Base-by-base conservation (phyloP, 2,888 invertebrate species). In the Aplocera efformata region DNA sequence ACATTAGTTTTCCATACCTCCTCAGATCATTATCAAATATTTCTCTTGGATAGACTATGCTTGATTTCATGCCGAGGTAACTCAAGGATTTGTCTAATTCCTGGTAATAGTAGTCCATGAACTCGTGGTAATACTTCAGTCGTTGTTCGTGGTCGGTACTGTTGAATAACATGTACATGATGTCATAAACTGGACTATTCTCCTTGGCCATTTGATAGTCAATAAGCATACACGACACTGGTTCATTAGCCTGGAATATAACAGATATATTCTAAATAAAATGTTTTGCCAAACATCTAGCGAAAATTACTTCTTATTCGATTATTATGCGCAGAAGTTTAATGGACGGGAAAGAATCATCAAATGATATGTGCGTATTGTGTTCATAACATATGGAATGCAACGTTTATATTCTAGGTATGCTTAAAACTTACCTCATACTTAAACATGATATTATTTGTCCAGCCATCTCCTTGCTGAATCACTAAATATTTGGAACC, bases 181-280 rank as follows among this genome's bases (percentile, higher is more conserved):
- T 17, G 13, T 74, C 74, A 3, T 36, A 35, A 0, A 43, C 66
- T 2, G 72, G 72, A 13, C 39, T 66, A 3, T 48, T 45, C 38
- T 58, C 58, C 27, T 42, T 63, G 0, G 65, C 51, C 7, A 62
- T 1, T 44, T 74, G 74, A 36, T 70, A 73, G 47, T 74, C 74
- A 1, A 74, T 63, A 50, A 73, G 53, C 0, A 66, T 50, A 9
- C 60, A 60, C 3, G 63, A 48, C 1, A 49, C 41, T 1, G 60
- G 33, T 4, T 33, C 33, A 1, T 50, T 58, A 4, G 48, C 56
- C 73, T 74, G 61, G 17, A 34, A 25, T 17, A 5, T 17, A 17
- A n/a, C 5, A 17, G 5, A 17, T 17, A 17, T 3, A 17, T 17
- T 3, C 5, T 3, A 17, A 17, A 17, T 17, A 3, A n/a, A n/a